Evolutionary conservation across 2,888 invertebrate genomes (phyloP).

Genomic region (Drosophila cracens): DNA sequence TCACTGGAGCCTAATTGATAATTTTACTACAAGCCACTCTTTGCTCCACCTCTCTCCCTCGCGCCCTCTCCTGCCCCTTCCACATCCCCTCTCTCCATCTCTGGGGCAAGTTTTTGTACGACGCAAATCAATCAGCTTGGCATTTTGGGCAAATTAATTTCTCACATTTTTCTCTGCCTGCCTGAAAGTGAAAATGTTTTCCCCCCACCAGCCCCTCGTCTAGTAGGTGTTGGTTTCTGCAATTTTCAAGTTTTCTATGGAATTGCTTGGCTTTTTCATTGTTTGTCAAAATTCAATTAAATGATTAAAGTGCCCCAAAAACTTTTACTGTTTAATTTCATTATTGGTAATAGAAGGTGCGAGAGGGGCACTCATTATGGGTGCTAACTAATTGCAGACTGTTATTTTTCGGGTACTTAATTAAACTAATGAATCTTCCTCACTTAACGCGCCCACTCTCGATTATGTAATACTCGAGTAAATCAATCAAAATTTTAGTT

Average conservation of each 20-base stretch:
- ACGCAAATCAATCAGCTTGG: slow-evolving; percentile 70
- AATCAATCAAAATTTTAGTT: slow-evolving; percentile 34
- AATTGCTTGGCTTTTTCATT: slow-evolving; percentile 22
- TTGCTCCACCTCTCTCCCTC: neutral
- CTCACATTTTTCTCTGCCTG: slow-evolving; percentile 63
- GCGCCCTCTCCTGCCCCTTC: neutral
- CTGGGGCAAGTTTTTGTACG: slow-evolving; percentile 20
- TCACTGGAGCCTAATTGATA: slow-evolving; percentile 64
- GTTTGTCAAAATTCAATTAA: slow-evolving; percentile 70
- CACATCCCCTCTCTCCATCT: too few species aligned
- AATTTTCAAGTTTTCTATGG: slow-evolving; percentile 26
- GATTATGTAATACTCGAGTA: slow-evolving; percentile 19
- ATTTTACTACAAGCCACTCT: slow-evolving; percentile 37
- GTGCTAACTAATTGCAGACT: slow-evolving; percentile 45
- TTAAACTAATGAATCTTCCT: slow-evolving; percentile 50
- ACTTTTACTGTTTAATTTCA: slow-evolving; percentile 42
- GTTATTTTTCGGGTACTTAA: slow-evolving; percentile 36
- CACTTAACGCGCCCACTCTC: neutral
- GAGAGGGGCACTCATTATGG: slow-evolving; percentile 28
- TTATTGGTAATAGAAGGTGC: slow-evolving; percentile 2
- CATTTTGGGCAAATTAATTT: slow-evolving; percentile 75
- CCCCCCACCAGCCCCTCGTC: too few species aligned
- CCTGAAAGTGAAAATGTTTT: slow-evolving; percentile 55
- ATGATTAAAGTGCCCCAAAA: slow-evolving; percentile 60
- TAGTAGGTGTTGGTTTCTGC: slow-evolving; percentile 39